A percentile compares a stretch with the other conserved stretches of the same genome.
Evolutionary conservation across 2,888 invertebrate genomes (phyloP).

Genomic region (Lomographa bimaculata): DNA sequence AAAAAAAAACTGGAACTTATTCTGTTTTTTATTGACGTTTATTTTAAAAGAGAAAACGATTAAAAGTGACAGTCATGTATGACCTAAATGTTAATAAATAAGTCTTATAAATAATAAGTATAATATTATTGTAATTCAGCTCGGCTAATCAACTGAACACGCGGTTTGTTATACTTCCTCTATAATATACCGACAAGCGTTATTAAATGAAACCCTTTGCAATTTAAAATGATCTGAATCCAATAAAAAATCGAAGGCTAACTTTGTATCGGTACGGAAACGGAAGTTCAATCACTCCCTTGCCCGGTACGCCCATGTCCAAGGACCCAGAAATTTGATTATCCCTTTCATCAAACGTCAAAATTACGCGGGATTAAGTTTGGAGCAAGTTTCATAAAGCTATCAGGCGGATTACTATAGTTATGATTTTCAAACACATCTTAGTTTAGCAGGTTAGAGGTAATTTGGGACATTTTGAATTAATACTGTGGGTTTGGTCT

Average conservation of each 20-base stretch:
- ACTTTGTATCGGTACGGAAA: conserved; percentile 26
- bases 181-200: conserved; percentile 6
- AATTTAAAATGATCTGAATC: conserved; percentile 22
- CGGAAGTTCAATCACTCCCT: conserved; percentile 32
- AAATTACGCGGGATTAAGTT: conserved; percentile 37
- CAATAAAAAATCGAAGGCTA: conserved; percentile 29
- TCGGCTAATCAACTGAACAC: no score
- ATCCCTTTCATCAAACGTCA: conserved; percentile 38
- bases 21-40: no score
- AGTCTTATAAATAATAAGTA: no score
- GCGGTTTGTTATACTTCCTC: no score
- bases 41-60: no score
- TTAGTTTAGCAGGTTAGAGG: conserved; percentile 15
- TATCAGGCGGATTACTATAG: conserved; percentile 17
- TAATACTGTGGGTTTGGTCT: conserved; percentile 2
- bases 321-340: conserved; percentile 37
- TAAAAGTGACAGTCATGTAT: no score
- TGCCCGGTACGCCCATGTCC: conserved; percentile 23
- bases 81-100: no score
- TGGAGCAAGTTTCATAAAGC: conserved; percentile 34
- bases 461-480: conserved; percentile 9
- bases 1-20: no score
- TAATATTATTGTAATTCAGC: no score
- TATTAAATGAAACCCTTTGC: conserved; percentile 18
- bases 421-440: conserved; percentile 22